Percentiles rank a stretch among this genome's conserved stretches.
These are phyloP conservation scores for Actinostola sp. DNA, from an alignment of 92 coral and sea anemone genomes.

Conservation along the genomic window DNA sequence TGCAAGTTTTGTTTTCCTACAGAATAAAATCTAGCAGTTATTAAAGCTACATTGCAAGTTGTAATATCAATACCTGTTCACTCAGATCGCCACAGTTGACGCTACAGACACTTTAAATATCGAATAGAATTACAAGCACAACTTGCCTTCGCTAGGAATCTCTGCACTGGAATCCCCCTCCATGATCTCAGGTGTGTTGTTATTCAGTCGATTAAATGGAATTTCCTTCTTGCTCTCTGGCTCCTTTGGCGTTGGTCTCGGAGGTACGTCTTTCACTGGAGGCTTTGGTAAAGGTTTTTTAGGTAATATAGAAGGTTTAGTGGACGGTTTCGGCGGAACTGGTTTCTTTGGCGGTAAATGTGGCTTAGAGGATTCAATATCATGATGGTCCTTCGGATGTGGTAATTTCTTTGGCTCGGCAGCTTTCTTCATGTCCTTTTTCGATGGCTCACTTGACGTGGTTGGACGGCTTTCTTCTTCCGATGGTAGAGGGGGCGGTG, in stretches of 20 bases:
- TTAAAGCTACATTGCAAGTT: no score
- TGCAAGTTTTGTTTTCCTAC: no score
- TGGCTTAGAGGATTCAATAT: slow-evolving; percentile 20
- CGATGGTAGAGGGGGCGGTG: slow-evolving; percentile 31
- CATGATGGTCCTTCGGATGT: neutral
- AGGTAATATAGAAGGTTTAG: slow-evolving; percentile 13
- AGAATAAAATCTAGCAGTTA: no score
- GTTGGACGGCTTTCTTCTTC: slow-evolving; percentile 12
- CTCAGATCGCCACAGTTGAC: neutral
- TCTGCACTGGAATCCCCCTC: neutral
- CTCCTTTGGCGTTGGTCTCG: neutral
- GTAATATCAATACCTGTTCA: no score
- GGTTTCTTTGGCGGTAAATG: slow-evolving; percentile 69
- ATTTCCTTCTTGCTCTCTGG: neutral
- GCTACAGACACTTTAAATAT: neutral
- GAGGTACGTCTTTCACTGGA: slow-evolving; percentile 15
- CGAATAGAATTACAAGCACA: neutral
- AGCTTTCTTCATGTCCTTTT: slow-evolving; percentile 45
- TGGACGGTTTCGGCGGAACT: slow-evolving; percentile 43
- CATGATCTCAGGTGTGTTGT: slow-evolving; percentile 6
- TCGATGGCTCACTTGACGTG: neutral
- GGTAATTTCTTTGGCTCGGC: slow-evolving; percentile 33
- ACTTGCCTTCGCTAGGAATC: slow-evolving; percentile 16
- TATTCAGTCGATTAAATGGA: neutral
- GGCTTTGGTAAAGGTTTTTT: slow-evolving; percentile 44